A percentile compares a stretch with the other conserved stretches of the same genome.
phyloP scores from a whole-genome alignment of 2,888 invertebrate genomes.

The Herminia tarsipennalis region DNA sequence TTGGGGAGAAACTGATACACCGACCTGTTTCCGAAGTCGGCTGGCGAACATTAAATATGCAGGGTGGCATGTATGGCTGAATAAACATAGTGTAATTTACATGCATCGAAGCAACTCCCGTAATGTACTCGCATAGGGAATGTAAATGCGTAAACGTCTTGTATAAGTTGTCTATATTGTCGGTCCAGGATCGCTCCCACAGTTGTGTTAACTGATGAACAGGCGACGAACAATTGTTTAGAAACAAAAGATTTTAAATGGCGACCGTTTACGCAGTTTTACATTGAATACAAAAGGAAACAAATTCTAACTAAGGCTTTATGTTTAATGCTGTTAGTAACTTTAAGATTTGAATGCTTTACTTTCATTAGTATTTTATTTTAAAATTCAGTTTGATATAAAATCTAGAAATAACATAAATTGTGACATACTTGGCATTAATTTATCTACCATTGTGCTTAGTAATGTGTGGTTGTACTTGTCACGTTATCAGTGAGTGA shows the following conservation, averaged over 20 bases:
- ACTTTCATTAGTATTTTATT: too few relatives aligned
- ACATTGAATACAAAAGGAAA: constrained; percentile 14
- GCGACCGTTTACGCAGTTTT: constrained; percentile 11
- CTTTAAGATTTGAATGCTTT: constrained; percentile 1
- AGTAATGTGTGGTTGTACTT: constrained; percentile 9
- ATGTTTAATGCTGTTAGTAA: not conserved
- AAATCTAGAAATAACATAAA: not conserved
- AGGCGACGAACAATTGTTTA: constrained; percentile 31
- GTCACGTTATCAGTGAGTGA: constrained; percentile 46
- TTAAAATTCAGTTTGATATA: too few relatives aligned
- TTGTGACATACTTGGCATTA: not conserved
- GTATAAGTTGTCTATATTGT: constrained; percentile 58
- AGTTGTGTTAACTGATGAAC: constrained; percentile 41
- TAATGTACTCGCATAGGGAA: constrained; percentile 79
- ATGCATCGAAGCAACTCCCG: constrained; percentile 82
- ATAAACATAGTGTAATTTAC: constrained; percentile 82
- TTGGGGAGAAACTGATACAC: constrained; percentile 39
- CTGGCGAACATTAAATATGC: constrained; percentile 73
- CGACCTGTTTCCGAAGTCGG: constrained; percentile 46
- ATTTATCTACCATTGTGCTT: constrained; percentile 1
- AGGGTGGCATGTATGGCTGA: constrained; percentile 77
- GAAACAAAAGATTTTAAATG: constrained; percentile 27
- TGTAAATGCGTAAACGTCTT: constrained; percentile 73
- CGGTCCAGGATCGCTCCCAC: constrained; percentile 54
- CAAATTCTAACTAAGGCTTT: constrained; percentile 8